Conservation (phyloP, 2,113 vertebrate species). For the Atherinomorus stipes region DNA sequence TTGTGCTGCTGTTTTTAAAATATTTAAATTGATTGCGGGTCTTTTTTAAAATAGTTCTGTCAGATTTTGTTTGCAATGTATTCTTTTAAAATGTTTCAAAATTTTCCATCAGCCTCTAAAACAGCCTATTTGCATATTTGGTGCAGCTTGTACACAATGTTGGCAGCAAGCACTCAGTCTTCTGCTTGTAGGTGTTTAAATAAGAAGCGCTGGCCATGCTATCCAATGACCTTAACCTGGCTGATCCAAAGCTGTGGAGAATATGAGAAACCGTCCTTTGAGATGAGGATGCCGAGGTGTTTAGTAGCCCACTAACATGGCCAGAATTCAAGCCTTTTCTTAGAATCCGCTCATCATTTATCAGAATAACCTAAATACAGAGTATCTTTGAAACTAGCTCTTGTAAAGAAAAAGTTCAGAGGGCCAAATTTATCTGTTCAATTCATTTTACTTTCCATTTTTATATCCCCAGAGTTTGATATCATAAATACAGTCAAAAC, state of each 20-base stretch:
- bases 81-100: no score
- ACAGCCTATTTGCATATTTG: neutral
- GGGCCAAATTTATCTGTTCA: constrained; percentile 6
- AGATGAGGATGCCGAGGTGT: no score
- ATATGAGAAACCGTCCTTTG: neutral
- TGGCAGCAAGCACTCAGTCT: neutral
- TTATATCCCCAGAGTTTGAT: neutral
- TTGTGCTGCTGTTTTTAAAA: no score
- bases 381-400: neutral
- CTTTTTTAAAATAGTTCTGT: no score
- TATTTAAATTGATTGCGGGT: no score
- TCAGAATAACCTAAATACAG: no score
- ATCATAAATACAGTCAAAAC: no score
- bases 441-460: constrained; percentile 11
- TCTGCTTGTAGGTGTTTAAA: constrained; percentile 13
- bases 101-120: neutral
- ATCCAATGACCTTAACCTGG: neutral
- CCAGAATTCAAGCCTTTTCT: constrained; percentile 1
- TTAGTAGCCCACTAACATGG: neutral
- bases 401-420: constrained; percentile 1
- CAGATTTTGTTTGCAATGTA: no score
- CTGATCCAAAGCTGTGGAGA: constrained; percentile 16
- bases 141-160: constrained; percentile 7
- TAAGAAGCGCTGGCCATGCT: constrained; percentile 10
- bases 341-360: constrained; percentile 4